phyloP scores from a whole-genome alignment of 2,797 vertebrate species.

The Macropus fuliginosus region DNA sequence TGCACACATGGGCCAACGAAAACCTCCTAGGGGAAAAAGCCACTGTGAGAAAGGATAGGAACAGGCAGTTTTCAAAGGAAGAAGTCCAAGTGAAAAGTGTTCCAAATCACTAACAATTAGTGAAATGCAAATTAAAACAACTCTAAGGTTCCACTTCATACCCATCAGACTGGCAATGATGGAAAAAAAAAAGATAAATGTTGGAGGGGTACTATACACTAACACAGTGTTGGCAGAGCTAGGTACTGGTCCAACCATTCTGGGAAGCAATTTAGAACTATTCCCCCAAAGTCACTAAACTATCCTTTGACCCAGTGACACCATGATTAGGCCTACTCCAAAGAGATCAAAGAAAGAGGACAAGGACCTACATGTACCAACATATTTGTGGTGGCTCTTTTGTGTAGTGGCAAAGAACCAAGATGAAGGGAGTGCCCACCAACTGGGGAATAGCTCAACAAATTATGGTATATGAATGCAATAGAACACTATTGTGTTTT shows the following conservation, averaged over 20 bases:
- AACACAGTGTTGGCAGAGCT: neutral
- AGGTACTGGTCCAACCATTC: neutral
- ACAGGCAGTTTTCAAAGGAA: neutral
- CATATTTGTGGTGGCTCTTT: neutral
- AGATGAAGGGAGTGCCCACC: neutral
- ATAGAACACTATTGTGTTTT: neutral
- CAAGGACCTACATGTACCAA: neutral
- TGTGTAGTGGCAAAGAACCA: neutral
- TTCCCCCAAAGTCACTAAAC: neutral
- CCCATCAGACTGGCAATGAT: neutral
- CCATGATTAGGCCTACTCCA: neutral
- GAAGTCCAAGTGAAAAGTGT: neutral
- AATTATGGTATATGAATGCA: neutral
- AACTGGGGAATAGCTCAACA: neutral
- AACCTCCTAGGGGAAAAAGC: neutral
- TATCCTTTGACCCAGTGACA: neutral
- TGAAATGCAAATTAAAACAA: neutral
- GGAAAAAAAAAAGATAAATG: neutral
- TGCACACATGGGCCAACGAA: neutral
- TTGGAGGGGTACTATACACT: neutral
- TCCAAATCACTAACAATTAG: neutral
- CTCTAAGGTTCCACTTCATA: neutral
- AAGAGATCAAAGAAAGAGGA: neutral
- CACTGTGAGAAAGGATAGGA: too few relatives aligned
- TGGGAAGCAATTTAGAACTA: neutral